phyloP scores from a whole-genome alignment of 2,113 vertebrate species.

The Zeus faber region DNA sequence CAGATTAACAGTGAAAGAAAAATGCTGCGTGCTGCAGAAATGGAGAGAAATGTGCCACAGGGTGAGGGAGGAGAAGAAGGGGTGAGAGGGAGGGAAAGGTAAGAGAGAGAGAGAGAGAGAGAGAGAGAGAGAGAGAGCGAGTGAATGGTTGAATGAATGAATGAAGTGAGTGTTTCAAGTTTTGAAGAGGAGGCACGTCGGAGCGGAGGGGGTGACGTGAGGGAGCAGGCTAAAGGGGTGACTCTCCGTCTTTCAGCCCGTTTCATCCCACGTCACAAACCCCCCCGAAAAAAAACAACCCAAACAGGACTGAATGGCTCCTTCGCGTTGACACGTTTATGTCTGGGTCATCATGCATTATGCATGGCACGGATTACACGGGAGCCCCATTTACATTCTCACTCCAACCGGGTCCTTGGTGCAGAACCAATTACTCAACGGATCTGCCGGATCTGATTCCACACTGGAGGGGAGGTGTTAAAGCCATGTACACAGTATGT shows the following conservation, averaged over 20 bases:
- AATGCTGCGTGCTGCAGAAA: slow-evolving; percentile 66
- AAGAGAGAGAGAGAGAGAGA: neutral
- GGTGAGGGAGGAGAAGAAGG: slow-evolving; percentile 48
- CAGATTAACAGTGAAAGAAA: slow-evolving; percentile 65
- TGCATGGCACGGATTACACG: slow-evolving; percentile 36
- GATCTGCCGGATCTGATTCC: slow-evolving; percentile 5
- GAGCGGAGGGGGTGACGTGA: too few species aligned
- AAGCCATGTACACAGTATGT: too few species aligned
- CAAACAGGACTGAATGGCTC: too few species aligned
- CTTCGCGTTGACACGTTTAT: too few species aligned
- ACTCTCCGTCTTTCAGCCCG: too few species aligned
- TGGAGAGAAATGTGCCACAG: slow-evolving; percentile 57
- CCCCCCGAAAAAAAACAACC: too few species aligned
- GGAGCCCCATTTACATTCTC: slow-evolving; percentile 40
- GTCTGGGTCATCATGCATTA: slow-evolving; percentile 47
- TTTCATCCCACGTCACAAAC: too few species aligned
- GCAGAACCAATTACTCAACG: slow-evolving; percentile 49
- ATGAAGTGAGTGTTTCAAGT: too few species aligned
- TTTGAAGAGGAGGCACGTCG: too few species aligned
- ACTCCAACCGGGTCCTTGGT: slow-evolving; percentile 37
- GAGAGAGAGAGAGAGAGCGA: neutral
- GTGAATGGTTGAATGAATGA: too few species aligned
- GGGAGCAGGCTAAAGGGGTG: too few species aligned
- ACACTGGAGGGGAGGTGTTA: too few species aligned
- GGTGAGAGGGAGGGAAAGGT: slow-evolving; percentile 1